Percentiles rank a stretch among this genome's conserved stretches.
These are phyloP conservation scores for Drosophila subquinaria DNA, from an alignment of 2,888 invertebrate genomes.

Conservation along the genomic window DNA sequence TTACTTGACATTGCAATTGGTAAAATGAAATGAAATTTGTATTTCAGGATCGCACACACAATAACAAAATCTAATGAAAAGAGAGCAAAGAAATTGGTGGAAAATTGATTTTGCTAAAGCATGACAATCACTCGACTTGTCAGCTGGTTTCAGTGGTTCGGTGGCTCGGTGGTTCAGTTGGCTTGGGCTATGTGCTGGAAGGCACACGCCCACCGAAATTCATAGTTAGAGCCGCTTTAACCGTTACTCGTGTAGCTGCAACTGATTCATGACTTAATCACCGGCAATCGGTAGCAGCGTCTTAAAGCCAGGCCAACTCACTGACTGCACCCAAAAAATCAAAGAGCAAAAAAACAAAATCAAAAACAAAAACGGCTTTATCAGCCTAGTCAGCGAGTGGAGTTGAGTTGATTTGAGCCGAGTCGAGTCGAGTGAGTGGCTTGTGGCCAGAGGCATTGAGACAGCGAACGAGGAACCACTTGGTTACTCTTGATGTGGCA, in stretches of 20 bases:
- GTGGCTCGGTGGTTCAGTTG: conserved; percentile 17
- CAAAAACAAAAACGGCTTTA: conserved; percentile 55
- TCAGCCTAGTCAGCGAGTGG: conserved; percentile 43
- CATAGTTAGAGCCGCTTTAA: conserved; percentile 69
- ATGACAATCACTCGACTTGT: conserved; percentile 72
- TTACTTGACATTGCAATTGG: conserved; percentile 67
- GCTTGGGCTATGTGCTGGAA: conserved; percentile 48
- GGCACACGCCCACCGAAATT: conserved; percentile 79
- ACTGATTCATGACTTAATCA: conserved; percentile 81
- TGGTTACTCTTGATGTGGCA: conserved; percentile 43
- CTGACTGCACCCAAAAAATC: conserved; percentile 69
- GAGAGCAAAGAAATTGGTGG: conserved; percentile 50
- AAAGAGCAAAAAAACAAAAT: conserved; percentile 3
- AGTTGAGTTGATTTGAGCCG: conserved; percentile 10
- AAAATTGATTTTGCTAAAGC: conserved; percentile 76
- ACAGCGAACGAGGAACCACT: conserved; percentile 47
- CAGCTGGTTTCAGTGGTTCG: conserved; percentile 11
- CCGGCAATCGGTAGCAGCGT: conserved; percentile 73
- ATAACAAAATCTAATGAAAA: conserved; percentile 19
- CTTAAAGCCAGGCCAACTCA: conserved; percentile 46
- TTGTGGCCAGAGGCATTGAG: conserved; percentile 55
- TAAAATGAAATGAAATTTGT: conserved; percentile 63
- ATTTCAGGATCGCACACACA: conserved; percentile 34
- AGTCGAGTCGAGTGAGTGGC: conserved; percentile 74
- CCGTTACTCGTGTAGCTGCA: conserved; percentile 61